Evolutionary conservation across 2,888 invertebrate species (phyloP).

Genomic region (Cosmia trapezina): DNA sequence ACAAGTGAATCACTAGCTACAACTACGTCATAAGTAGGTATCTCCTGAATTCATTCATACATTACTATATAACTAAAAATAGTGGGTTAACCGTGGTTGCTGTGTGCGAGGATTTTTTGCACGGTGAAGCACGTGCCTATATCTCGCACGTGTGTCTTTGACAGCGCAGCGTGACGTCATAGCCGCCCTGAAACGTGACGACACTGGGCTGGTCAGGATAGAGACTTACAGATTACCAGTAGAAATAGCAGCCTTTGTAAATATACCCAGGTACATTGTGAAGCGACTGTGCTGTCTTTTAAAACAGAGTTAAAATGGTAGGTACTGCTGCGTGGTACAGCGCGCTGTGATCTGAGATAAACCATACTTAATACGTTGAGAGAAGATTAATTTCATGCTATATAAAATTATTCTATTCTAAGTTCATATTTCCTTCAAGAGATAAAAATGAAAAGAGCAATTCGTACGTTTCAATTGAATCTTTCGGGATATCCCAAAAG

Average conservation of each 20-base stretch:
- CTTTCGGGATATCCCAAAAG: neutral
- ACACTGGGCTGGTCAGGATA: neutral
- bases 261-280: neutral
- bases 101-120: neutral
- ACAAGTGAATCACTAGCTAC: slow-evolving; percentile 32
- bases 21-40: slow-evolving; percentile 14
- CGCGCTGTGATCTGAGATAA: too few species aligned
- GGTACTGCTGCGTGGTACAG: too few species aligned
- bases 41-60: slow-evolving; percentile 33
- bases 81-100: slow-evolving; percentile 6
- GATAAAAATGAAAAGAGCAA: neutral
- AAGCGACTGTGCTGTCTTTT: neutral
- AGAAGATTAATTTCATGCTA: neutral
- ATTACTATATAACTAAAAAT: slow-evolving; percentile 19
- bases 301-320: too few species aligned
- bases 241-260: neutral
- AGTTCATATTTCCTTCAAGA: neutral
- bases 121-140: neutral
- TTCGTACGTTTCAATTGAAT: slow-evolving; percentile 3
- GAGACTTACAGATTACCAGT: neutral
- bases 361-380: too few species aligned
- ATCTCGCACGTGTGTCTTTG: slow-evolving; percentile 30
- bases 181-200: slow-evolving; percentile 16
- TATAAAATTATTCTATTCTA: neutral
- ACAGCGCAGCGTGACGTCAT: slow-evolving; percentile 16